Conservation (phyloP, 2,797 vertebrate species). For the Pteronotus mesoamericanus region DNA sequence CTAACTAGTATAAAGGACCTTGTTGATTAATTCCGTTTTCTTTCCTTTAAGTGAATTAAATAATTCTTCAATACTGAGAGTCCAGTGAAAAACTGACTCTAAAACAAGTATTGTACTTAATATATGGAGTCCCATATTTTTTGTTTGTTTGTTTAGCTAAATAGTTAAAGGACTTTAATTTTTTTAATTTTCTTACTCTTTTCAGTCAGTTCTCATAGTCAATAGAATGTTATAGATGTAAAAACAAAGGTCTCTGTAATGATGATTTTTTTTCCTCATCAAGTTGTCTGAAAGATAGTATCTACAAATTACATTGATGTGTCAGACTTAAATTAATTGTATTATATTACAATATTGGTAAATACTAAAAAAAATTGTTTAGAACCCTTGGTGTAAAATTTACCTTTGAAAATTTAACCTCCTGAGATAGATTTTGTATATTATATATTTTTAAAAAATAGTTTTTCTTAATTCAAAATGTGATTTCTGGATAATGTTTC, state of each 20-base stretch:
- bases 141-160: not conserved
- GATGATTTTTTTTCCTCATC: constrained; percentile 75
- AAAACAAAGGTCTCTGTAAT: constrained; percentile 78
- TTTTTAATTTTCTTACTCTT: constrained; percentile 59
- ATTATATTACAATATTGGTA: constrained; percentile 74
- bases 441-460: not conserved
- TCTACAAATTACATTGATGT: constrained; percentile 78
- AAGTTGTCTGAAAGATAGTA: constrained; percentile 79
- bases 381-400: not conserved
- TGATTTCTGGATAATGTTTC: not conserved
- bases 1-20: not conserved
- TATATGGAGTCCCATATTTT: not conserved
- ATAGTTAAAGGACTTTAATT: not conserved
- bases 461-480: constrained; percentile 7
- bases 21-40: not conserved
- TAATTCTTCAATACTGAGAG: not conserved
- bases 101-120: not conserved
- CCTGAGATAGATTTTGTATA: not conserved
- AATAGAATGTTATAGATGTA: constrained; percentile 76
- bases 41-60: not conserved
- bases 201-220: constrained; percentile 73
- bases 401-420: not conserved
- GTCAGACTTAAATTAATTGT: constrained; percentile 79
- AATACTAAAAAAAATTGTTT: constrained; percentile 74
- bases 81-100: not conserved